Conservation (phyloP, 2,113 vertebrate genomes). For the Datnioides undecimradiatus region DNA sequence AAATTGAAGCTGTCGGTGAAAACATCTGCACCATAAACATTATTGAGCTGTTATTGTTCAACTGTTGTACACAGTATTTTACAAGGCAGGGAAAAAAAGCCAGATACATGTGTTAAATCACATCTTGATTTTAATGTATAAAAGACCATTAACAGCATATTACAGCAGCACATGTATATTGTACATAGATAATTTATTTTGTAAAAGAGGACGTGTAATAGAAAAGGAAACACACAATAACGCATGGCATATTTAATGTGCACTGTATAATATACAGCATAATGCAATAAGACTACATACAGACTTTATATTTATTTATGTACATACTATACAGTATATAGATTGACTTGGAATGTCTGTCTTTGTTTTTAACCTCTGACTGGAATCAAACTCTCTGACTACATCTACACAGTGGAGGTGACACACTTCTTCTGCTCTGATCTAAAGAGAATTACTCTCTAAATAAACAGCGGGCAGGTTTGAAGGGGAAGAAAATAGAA, state of each 20-base stretch:
- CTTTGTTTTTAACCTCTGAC: slow-evolving; percentile 27
- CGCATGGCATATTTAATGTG: slow-evolving; percentile 31
- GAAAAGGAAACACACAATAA: slow-evolving; percentile 59
- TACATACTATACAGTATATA: slow-evolving; percentile 66
- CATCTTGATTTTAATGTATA: slow-evolving; percentile 74
- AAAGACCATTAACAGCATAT: slow-evolving; percentile 59
- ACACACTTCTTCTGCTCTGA: slow-evolving; percentile 45
- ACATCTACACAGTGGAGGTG: slow-evolving; percentile 41
- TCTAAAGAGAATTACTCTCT: slow-evolving; percentile 49
- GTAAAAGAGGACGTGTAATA: slow-evolving; percentile 48
- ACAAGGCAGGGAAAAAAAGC: background rate
- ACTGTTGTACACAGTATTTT: slow-evolving; percentile 2
- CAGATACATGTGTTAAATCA: slow-evolving; percentile 52
- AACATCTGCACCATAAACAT: slow-evolving; percentile 51
- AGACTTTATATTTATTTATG: slow-evolving; percentile 55
- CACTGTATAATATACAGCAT: slow-evolving; percentile 54
- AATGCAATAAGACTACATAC: slow-evolving; percentile 57
- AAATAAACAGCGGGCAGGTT: slow-evolving; percentile 58
- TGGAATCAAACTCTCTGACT: slow-evolving; percentile 33
- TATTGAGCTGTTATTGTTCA: slow-evolving; percentile 34
- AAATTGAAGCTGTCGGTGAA: slow-evolving; percentile 40
- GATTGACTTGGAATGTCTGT: slow-evolving; percentile 63
- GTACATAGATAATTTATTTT: slow-evolving; percentile 53
- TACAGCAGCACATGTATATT: slow-evolving; percentile 57
- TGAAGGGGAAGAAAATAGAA: slow-evolving; percentile 50